Evolutionary conservation across 2,113 vertebrate species (phyloP).

Genomic region (Perca flavescens): DNA sequence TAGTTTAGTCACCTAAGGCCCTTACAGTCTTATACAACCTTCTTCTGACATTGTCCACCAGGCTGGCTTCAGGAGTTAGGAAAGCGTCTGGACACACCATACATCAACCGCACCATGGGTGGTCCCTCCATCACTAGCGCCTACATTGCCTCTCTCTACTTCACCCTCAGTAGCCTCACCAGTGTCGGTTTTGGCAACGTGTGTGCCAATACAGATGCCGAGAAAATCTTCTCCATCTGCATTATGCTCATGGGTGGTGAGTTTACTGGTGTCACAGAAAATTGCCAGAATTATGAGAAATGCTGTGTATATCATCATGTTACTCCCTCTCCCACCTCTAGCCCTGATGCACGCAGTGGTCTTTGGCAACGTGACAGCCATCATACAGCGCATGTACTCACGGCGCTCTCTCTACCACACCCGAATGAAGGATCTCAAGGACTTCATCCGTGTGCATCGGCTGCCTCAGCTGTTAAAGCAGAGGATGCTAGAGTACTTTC

Average conservation of each 20-base stretch:
- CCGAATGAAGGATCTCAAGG: slow-evolving; percentile 97
- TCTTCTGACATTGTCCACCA: slow-evolving; percentile 63
- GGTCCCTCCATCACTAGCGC: slow-evolving; percentile 93
- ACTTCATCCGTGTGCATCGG: slow-evolving; percentile 95
- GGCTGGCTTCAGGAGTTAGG: slow-evolving; percentile 96
- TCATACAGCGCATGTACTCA: slow-evolving; percentile 99
- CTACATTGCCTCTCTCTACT: slow-evolving; percentile 97
- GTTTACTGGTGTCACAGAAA: slow-evolving; percentile 27
- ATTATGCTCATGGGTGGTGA: slow-evolving; percentile 98
- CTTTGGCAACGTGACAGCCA: slow-evolving; percentile 97
- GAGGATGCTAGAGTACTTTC: slow-evolving; percentile 97
- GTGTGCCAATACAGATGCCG: slow-evolving; percentile 94
- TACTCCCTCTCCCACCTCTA: slow-evolving; percentile 57
- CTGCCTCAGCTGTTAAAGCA: slow-evolving; percentile 96
- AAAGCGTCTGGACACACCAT: slow-evolving; percentile 93
- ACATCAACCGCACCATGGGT: slow-evolving; percentile 90
- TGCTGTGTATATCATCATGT: background rate
- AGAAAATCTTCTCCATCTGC: slow-evolving; percentile 98
- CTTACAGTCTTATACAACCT: background rate
- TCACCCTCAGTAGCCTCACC: slow-evolving; percentile 97
- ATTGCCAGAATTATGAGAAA: background rate
- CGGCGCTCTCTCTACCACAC: slow-evolving; percentile 97
- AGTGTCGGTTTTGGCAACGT: slow-evolving; percentile 98
- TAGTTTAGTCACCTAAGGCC: background rate
- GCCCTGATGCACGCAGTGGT: slow-evolving; percentile 98